These are phyloP conservation scores for Labeo calbasu DNA, from an alignment of 2,797 vertebrate genomes.

Conservation along the genomic window DNA sequence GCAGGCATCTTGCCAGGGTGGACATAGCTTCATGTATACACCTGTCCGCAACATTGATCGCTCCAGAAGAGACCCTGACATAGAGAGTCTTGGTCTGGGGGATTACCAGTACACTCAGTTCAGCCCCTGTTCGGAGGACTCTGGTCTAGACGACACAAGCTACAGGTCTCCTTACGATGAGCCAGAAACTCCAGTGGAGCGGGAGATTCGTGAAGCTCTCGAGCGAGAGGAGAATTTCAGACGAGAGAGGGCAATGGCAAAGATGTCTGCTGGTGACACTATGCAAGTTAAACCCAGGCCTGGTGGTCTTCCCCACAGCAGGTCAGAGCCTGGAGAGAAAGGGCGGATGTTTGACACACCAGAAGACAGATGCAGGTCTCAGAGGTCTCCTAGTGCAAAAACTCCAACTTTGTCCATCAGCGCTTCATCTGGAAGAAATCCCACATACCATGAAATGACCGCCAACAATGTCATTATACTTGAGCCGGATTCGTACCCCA, in stretches of 20 bases:
- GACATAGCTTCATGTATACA: constrained; percentile 80
- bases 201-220: constrained; percentile 78
- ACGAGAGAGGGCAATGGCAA: constrained; percentile 73
- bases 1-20: constrained; percentile 66
- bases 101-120: constrained; percentile 77
- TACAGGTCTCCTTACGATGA: constrained; percentile 79
- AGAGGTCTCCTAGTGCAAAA: constrained; percentile 72
- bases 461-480: constrained; percentile 79
- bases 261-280: constrained; percentile 72
- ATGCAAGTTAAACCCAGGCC: constrained; percentile 61
- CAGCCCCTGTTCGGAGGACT: constrained; percentile 82
- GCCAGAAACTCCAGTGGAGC: constrained; percentile 77
- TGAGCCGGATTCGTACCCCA: constrained; percentile 68
- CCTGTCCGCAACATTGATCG: constrained; percentile 78
- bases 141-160: constrained; percentile 79
- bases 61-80: constrained; percentile 69
- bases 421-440: constrained; percentile 72
- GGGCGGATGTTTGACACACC: constrained; percentile 61
- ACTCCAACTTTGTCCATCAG: constrained; percentile 79
- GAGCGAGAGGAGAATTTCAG: constrained; percentile 77
- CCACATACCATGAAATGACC: constrained; percentile 70
- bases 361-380: constrained; percentile 64
- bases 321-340: constrained; percentile 58
- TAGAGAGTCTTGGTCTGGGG: constrained; percentile 71
- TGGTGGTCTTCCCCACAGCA: constrained; percentile 51